Evolutionary conservation across 1,140 invertebrate species (phyloP), one percentile per base, ranked within the genome.

Genomic region (Drosophila leontia): DNA sequence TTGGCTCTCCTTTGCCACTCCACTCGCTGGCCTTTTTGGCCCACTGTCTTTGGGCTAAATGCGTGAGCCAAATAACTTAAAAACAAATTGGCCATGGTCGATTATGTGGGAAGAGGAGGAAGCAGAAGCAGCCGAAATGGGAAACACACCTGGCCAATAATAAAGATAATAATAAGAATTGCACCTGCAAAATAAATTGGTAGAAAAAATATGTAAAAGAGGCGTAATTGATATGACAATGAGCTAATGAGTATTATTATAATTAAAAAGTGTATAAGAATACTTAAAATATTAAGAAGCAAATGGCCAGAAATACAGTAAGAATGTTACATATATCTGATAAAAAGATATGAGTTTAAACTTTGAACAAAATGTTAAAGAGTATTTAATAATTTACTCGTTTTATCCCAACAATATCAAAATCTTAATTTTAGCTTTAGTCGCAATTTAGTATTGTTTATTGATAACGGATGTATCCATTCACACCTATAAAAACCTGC

Each of bases 1-100:
- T 34, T 42, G 47, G 57, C 58, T 62, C 35, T 13, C 32, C 55
- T 44, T 35, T n/a, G 53, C 53, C 35, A 56, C 35, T 56, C 53
- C 35, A 39, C 53, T 56, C 8, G 53, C 53, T 39, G 53, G 53
- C 53, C 53, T 39, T 51, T 70, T 70, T 64, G 53, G 65, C 61
- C 65, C 60, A 64, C 45, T 67, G 71, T 57, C 61, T 67, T 69
- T 67, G 60, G 68, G 77, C 67, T 80, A 56, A 26, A 80, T 63
- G 80, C 85, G 84, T 88, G 84, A 80, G 77, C 64, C 76, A 83
- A 67, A 88, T 87, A 78, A 85, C 80, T 78, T 78, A 78, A 39
- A 29, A 57, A 39, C 53, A 56, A 78, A 70, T 60, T 78, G 53
- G 50, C 70, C 72, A 67, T 80, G 53, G 71, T 47, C 74, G 41